Evolutionary conservation across 2,113 vertebrate genomes (phyloP), one percentile per base, ranked within the genome.

Genomic region (Callocephalon fimbriatum): DNA sequence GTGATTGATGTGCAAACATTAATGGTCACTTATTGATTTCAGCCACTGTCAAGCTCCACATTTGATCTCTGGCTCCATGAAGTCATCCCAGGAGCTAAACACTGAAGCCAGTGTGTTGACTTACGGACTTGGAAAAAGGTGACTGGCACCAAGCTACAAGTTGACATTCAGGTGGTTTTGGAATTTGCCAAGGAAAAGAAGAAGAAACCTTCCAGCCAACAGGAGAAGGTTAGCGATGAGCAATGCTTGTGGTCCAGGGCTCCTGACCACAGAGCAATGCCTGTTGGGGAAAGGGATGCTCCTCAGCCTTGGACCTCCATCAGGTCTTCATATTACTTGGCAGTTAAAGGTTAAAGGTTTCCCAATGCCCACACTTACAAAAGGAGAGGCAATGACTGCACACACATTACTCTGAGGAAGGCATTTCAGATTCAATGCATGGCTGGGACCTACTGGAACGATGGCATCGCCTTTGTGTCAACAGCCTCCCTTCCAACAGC

Each of bases 111-210:
- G 4, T 6, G 66, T 42, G 77, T 8, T 50, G 42, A 40, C 47
- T 71, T 31, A 37, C 0, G 4, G 79, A 18, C 65, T 13, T 88
- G 86, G 88, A 32, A 88, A 51, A 78, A 58, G 65, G 75, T 2
- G 2, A 48, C 44, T 1, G 42, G 62, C 40, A 45, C 66, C 56
- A 45, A 73, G 59, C 2, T 7, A 19, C 40, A 53, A 70, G 53
- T 1, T 44, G 62, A 42, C 0, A 0, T 11, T 44, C 81, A 23
- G 0, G 1, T 2, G 42, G 68, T 9, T 58, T 71, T 37, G 45
- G n/a, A 74, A 37, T 68, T 29, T 78, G 88, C 61, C 90, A 96
- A 90, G 85, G 87, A 73, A 82, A 86, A 88, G 78, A 56, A 92
- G 42, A 13, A 47, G 51, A 62, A 86, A 84, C 1, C 23, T 77